Evolutionary conservation across 1,140 invertebrate species (phyloP), one percentile per base, ranked within the genome.

Genomic region (Drosophila baimaii): DNA sequence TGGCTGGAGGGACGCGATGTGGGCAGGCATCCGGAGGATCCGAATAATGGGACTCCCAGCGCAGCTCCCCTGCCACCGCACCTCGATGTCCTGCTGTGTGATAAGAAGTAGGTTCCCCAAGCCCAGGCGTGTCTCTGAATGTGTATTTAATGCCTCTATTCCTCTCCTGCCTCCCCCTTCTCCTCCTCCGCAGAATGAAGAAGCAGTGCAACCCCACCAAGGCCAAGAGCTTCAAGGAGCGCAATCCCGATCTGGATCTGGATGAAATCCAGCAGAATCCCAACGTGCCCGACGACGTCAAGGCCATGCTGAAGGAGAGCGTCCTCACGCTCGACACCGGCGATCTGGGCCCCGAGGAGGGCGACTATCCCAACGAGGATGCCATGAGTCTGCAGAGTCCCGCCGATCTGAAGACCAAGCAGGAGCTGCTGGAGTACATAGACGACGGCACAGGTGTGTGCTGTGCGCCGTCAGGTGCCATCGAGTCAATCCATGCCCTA

Each of bases 11-110:
- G 98, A 0, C 95, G 96, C 91, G 98, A 99, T 92, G 93, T 97
- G 47, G 98, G 97, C 1, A 95, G 95, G 25, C 98, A 99, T 93
- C 98, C 98, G 0, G 98, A 99, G 91, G 98, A 99, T 93, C 95
- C 95, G 1, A 93, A 57, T 0, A 91, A 85, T 63, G 79, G 55
- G 23, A 54, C 65, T 58, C 49, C 51, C n/a, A 70, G 77, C 17
- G 72, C 81, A 6, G 80, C 84, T 8, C 83, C 89, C 1, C 57
- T 90, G 17, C 91, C 91, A 4, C 79, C 85, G 8, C 85, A 92
- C 46, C 76, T 92, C 19, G 91, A 92, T 79, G 81, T 81, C 7
- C 54, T 90, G 51, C 59, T 91, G 43, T 91, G 86, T 80, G 89
- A 92, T 82, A 92, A 92, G 46, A 92, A 92, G 91, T 92, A 76